Evolutionary conservation across 2,113 vertebrate genomes (phyloP).

Genomic region (Xenopus borealis): DNA sequence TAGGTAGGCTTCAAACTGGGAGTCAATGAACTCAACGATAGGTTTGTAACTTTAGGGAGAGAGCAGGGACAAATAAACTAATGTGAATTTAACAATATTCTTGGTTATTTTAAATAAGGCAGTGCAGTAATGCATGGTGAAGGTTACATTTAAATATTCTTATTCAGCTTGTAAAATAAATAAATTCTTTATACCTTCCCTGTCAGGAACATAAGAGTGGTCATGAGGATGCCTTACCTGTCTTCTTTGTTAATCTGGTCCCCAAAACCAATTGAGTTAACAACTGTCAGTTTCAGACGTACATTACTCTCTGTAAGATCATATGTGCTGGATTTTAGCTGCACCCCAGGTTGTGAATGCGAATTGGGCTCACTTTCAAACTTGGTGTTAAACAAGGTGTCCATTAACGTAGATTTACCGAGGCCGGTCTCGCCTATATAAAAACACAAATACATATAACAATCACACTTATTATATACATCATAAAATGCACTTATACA

Average conservation of each 20-base stretch:
- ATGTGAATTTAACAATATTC: too few species aligned
- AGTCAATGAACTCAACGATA: conserved; percentile 94
- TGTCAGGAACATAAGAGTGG: too few species aligned
- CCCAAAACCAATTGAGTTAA: conserved; percentile 91
- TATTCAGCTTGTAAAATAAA: too few species aligned
- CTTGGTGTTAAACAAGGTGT: conserved; percentile 97
- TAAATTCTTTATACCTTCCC: too few species aligned
- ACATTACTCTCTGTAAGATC: conserved; percentile 96
- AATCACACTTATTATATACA: too few species aligned
- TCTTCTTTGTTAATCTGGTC: conserved; percentile 98
- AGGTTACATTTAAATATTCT: too few species aligned
- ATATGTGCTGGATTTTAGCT: conserved; percentile 88
- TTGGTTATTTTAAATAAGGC: too few species aligned
- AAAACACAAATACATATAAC: conserved; percentile 26
- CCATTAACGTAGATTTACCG: conserved; percentile 96
- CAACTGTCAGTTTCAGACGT: conserved; percentile 88
- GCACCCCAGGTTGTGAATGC: conserved; percentile 89
- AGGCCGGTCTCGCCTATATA: conserved; percentile 89
- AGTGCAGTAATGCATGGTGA: too few species aligned
- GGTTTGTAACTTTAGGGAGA: conserved; percentile 83
- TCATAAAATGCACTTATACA: too few species aligned
- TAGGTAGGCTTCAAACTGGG: conserved; percentile 94
- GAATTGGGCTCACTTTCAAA: conserved; percentile 89
- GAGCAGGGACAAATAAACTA: neutral
- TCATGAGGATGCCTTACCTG: conserved; percentile 67